phyloP scores from a whole-genome alignment of 2,888 invertebrate species.

The Boloria selene region DNA sequence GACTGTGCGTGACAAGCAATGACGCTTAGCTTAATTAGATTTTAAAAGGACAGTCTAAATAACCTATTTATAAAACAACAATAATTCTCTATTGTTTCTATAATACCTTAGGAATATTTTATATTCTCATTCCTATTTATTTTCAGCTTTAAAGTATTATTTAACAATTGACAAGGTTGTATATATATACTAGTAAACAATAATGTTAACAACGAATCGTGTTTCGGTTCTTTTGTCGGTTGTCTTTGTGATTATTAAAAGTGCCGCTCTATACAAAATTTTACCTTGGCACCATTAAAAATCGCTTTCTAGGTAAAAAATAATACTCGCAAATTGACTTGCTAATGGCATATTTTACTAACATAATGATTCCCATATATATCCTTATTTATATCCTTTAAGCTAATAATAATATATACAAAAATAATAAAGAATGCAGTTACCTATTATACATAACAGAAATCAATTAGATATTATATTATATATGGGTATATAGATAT shows the following conservation, averaged over 20 bases:
- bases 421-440: too few relatives aligned
- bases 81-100: too few relatives aligned
- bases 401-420: not conserved
- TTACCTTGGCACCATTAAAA: slow-evolving; percentile 60
- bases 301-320: slow-evolving; percentile 62
- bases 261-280: slow-evolving; percentile 61
- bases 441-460: too few relatives aligned
- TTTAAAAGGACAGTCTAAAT: too few relatives aligned
- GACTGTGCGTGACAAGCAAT: too few relatives aligned
- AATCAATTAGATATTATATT: too few relatives aligned
- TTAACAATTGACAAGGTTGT: slow-evolving; percentile 4
- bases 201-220: slow-evolving; percentile 35
- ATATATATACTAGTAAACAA: slow-evolving; percentile 24
- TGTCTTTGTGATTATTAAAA: slow-evolving; percentile 67
- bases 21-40: too few relatives aligned
- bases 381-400: not conserved
- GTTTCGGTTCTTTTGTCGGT: slow-evolving; percentile 70
- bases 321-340: slow-evolving; percentile 56
- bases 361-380: slow-evolving; percentile 24
- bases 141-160: not conserved
- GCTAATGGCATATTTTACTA: slow-evolving; percentile 46
- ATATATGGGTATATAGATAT: too few relatives aligned
- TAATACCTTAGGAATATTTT: too few relatives aligned
- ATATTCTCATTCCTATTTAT: not conserved
- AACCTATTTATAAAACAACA: too few relatives aligned